phyloP scores from a whole-genome alignment of 2,113 vertebrate genomes.

The Leptosomus discolor region DNA sequence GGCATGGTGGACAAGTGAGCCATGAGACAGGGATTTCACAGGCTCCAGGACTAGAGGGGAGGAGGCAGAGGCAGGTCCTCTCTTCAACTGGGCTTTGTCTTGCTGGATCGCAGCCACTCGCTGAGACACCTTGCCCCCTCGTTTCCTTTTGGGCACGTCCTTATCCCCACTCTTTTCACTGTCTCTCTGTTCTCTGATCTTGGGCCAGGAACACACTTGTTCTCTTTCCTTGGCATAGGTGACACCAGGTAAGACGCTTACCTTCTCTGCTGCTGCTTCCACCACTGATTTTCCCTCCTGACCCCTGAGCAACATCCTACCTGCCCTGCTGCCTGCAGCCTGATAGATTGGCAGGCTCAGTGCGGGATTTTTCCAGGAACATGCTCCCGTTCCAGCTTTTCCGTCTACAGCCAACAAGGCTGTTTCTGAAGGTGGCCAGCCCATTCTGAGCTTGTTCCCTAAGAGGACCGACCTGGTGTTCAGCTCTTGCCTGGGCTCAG shows the following conservation, averaged over 20 bases:
- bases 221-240: background rate
- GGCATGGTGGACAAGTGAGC: background rate
- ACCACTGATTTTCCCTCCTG: background rate
- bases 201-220: background rate
- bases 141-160: background rate
- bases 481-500: background rate
- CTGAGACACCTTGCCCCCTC: background rate
- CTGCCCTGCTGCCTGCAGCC: background rate
- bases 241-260: background rate
- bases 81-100: background rate
- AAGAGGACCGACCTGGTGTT: background rate
- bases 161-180: background rate
- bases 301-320: background rate
- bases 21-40: background rate
- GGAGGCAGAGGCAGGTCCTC: background rate
- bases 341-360: background rate
- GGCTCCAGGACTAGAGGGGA: background rate
- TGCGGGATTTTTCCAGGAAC: background rate
- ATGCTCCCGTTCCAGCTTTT: background rate
- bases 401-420: background rate
- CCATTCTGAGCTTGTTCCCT: constrained; percentile 61
- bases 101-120: background rate
- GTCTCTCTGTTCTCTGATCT: background rate
- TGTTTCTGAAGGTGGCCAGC: constrained; percentile 76
- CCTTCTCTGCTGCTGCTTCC: background rate